Evolutionary conservation across 2,888 invertebrate genomes (phyloP), one percentile per base, ranked within the genome.

Genomic region (Antitype chi): DNA sequence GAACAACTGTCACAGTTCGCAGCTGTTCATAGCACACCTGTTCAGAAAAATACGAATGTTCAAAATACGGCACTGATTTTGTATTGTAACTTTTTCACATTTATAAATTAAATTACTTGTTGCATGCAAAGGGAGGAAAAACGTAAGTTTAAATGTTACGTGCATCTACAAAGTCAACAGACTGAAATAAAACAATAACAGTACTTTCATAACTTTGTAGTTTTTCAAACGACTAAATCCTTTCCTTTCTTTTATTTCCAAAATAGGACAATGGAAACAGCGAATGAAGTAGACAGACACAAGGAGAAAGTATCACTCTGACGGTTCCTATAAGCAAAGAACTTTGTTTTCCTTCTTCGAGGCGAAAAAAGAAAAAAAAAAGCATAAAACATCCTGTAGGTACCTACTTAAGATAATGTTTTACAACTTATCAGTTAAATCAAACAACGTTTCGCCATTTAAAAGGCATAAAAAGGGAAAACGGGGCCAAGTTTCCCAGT

Each of bases 341-440:
- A 87, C 77, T 80, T 85, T 83, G 53, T 85, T 88, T 86, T 80
- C 60, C 74, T 82, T 82, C 59, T 67, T 17, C 63, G 53, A 72
- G 81, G 67, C 70, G 66, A 43, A 73, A 64, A 43, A 73, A 64
- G 70, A 74, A 80, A 38, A 76, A 84, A 83, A 75, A 78, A 80
- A 74, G 43, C 70, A 78, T 81, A 85, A 88, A 80, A 87, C 84
- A 76, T 83, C 75, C 83, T 75, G 78, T 84, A 77, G 76, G 60
- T 77, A 72, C 38, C 47, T 72, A 84, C 89, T 82, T 72, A 73
- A 85, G 83, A 81, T 84, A 90, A 89, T 87, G 86, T 87, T 90
- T 90, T 86, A 88, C 86, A 87, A 88, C 86, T 90, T 90, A 90
- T 89, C 88, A 85, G 88, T 85, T 84, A 89, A 87, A 87, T 90